phyloP scores from a whole-genome alignment of 2,888 invertebrate species.

The Xanthorhoe designata region DNA sequence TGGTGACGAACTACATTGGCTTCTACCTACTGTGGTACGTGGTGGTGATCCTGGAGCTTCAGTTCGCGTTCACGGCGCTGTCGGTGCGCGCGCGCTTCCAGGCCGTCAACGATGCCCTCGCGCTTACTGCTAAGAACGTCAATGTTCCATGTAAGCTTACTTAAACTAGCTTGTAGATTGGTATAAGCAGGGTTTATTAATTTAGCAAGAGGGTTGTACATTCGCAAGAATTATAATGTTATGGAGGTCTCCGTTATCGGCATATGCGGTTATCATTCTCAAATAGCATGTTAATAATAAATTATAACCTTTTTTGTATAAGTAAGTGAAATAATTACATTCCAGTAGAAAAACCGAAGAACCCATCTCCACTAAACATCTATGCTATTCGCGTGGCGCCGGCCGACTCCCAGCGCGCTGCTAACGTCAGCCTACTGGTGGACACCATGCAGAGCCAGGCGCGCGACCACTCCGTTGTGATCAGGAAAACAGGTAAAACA shows the following conservation, averaged over 20 bases:
- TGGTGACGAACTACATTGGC: constrained; percentile 83
- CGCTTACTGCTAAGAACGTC: constrained; percentile 70
- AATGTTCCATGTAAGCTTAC: constrained; percentile 61
- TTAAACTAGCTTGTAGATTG: too few species aligned
- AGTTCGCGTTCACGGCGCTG: constrained; percentile 85
- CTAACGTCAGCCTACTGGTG: constrained; percentile 68
- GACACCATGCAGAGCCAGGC: constrained; percentile 53
- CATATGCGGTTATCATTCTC: too few species aligned
- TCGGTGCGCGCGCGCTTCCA: constrained; percentile 84
- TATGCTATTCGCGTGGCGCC: constrained; percentile 71
- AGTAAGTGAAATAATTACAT: constrained; percentile 23
- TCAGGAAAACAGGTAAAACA: constrained; percentile 62
- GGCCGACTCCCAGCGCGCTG: constrained; percentile 52
- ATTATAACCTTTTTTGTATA: background rate
- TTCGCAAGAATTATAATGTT: too few species aligned
- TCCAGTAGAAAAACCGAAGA: constrained; percentile 68
- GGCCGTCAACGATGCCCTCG: constrained; percentile 82
- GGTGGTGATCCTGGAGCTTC: constrained; percentile 85
- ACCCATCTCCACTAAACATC: constrained; percentile 64
- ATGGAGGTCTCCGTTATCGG: too few species aligned
- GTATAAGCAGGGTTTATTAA: too few species aligned
- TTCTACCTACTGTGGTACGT: constrained; percentile 86
- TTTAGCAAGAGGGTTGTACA: too few species aligned
- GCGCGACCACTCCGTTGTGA: constrained; percentile 62
- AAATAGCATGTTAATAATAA: too few species aligned